Percentiles rank a stretch among this genome's conserved stretches.
These are phyloP conservation scores for Drosophila repletoides DNA, from an alignment of 1,140 invertebrate genomes.

Conservation along the genomic window DNA sequence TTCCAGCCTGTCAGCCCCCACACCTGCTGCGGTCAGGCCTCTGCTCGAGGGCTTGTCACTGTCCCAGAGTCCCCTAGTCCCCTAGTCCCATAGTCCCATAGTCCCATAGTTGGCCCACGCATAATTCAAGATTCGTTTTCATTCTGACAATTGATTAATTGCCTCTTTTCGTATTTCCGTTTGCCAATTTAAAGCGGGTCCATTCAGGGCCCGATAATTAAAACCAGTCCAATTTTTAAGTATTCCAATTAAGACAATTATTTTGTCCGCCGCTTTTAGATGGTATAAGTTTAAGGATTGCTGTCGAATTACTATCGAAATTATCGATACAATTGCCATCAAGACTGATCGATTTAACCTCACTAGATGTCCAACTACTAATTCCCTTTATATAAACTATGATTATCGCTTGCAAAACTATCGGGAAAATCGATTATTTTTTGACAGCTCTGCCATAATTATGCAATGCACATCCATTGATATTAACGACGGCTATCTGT, in stretches of 20 bases:
- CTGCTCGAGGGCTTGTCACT: constrained; percentile 44
- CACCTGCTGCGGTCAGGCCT: constrained; percentile 36
- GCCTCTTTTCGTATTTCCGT: constrained; percentile 44
- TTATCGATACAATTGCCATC: too few species aligned
- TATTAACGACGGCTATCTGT: constrained; percentile 31
- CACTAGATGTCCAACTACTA: too few species aligned
- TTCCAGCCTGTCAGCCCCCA: background rate
- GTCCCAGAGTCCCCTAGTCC: constrained; percentile 34
- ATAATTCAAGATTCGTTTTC: constrained; percentile 50
- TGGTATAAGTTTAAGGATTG: too few species aligned
- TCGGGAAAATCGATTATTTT: too few species aligned
- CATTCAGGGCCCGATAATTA: constrained; percentile 3
- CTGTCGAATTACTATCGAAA: too few species aligned
- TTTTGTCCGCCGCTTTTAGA: too few species aligned
- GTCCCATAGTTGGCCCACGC: constrained; percentile 46
- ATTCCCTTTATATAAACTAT: too few species aligned
- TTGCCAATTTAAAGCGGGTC: constrained; percentile 55
- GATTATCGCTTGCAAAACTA: too few species aligned
- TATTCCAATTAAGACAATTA: constrained; percentile 63
- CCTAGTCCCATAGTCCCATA: constrained; percentile 51
- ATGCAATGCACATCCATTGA: constrained; percentile 29
- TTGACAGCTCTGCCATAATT: too few species aligned
- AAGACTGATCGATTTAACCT: too few species aligned
- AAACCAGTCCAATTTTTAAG: constrained; percentile 22
- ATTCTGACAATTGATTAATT: constrained; percentile 73